Base-by-base conservation (phyloP, 2,888 invertebrate species). In the Pterostichus niger region DNA sequence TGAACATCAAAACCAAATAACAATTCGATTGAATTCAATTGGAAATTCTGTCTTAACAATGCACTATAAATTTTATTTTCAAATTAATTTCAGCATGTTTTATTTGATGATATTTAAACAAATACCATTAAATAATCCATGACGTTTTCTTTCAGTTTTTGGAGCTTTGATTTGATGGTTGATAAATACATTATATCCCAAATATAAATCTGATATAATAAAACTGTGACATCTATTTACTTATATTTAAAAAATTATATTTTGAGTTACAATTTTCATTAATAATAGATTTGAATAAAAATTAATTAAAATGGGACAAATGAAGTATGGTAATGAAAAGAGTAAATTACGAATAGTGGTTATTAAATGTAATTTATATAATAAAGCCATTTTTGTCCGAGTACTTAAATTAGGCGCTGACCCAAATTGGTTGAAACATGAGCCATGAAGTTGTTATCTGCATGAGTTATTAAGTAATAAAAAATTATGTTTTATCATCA, bases 381-480 rank as follows among this genome's bases (percentile, higher is more conserved):
- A 71, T 71, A 75, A 49, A 75, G 49, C 49, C 75, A 52, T 52
- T 75, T 75, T 75, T 49, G 75, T 52, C 40, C 17, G 40, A 3
- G 49, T 49, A 24, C 24, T 44, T 73, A 75, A 75, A 75, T 75
- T 75, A 75, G 52, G 35, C 52, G 49, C 31, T 75, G 75, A 75
- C 75, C 75, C 33, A 75, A 52, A 75, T 75, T 75, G 52, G 75
- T n/a, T 75, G 75, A 75, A 75, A 75, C 52, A 75, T 75, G 75
- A 75, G 75, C 75, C 75, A 52, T 75, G 75, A 75, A 75, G 33
- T 52, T 75, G 75, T 75, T 75, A 75, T 75, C 75, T 75, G 35
- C 75, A 75, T 75, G 75, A 75, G 75, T 75, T 75, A 75, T 75
- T 75, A 75, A 75, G 75, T 75, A 75, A 75, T 75, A 75, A 75